Conservation (phyloP, 2,113 vertebrate species). For the Puntigrus tetrazona region DNA sequence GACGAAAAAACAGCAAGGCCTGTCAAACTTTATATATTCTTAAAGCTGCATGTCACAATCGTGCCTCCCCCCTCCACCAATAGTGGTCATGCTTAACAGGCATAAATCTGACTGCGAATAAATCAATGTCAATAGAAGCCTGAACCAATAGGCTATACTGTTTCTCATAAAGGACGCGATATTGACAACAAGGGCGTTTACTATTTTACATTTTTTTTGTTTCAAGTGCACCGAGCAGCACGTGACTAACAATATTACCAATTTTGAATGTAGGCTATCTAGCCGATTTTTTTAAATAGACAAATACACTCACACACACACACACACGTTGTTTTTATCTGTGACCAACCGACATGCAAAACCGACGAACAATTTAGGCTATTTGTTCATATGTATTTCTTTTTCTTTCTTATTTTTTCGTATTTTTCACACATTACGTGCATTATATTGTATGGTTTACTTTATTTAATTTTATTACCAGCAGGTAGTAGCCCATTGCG, state of each 20-base stretch:
- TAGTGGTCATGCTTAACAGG: not conserved
- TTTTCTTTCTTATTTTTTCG: too few species aligned
- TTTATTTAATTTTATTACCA: not conserved
- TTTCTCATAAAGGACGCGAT: not conserved
- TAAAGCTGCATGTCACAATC: not conserved
- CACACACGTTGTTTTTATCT: not conserved
- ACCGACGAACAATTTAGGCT: too few species aligned
- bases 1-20: constrained; percentile 55
- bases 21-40: constrained; percentile 60
- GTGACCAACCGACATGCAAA: not conserved
- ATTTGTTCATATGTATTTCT: too few species aligned
- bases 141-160: not conserved
- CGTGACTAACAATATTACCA: not conserved
- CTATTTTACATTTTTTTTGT: not conserved
- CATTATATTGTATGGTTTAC: not conserved
- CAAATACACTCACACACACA: too few species aligned
- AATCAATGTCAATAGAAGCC: not conserved
- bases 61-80: not conserved
- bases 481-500: not conserved
- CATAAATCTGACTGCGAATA: not conserved
- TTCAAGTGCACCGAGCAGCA: not conserved
- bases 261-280: not conserved
- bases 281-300: not conserved
- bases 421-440: not conserved
- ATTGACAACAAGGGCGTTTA: not conserved